Conservation (phyloP, 1,140 invertebrate species). For the Sinonovacula constricta region DNA sequence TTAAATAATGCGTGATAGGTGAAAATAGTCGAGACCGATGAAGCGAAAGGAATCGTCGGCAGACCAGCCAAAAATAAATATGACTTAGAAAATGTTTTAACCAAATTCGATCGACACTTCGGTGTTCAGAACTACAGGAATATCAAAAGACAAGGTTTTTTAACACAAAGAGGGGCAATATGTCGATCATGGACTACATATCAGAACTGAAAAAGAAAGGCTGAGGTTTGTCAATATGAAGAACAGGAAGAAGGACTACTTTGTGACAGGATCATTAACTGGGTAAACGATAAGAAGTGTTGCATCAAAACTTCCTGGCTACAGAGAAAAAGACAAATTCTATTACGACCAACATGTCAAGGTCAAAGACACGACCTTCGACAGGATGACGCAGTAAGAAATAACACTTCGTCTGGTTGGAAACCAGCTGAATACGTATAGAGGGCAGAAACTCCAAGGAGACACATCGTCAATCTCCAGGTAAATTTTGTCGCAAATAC, state of each 20-base stretch:
- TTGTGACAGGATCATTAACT: constrained; percentile 10
- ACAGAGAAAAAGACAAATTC: too few species aligned
- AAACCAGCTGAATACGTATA: too few species aligned
- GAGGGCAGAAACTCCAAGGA: too few species aligned
- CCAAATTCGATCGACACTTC: constrained; percentile 40
- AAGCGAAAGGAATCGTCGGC: not conserved
- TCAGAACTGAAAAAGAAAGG: constrained; percentile 23
- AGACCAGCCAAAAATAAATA: constrained; percentile 25
- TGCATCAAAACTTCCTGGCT: too few species aligned
- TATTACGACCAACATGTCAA: too few species aligned
- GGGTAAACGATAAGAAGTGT: not conserved
- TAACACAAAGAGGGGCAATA: constrained; percentile 18
- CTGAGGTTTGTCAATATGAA: constrained; percentile 12
- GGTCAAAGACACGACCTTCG: too few species aligned
- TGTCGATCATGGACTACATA: constrained; percentile 18
- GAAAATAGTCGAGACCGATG: not conserved
- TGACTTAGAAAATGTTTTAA: constrained; percentile 4
- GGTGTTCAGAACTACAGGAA: constrained; percentile 40
- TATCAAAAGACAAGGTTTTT: constrained; percentile 39
- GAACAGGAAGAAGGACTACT: constrained; percentile 10
- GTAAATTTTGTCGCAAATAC: too few species aligned
- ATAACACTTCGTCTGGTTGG: too few species aligned
- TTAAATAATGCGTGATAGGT: too few species aligned
- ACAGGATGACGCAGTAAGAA: too few species aligned
- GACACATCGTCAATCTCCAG: too few species aligned